Evolutionary conservation across 53 echinoderm and acorn worm genomes (phyloP).

Genomic region (Luidia sarsii): DNA sequence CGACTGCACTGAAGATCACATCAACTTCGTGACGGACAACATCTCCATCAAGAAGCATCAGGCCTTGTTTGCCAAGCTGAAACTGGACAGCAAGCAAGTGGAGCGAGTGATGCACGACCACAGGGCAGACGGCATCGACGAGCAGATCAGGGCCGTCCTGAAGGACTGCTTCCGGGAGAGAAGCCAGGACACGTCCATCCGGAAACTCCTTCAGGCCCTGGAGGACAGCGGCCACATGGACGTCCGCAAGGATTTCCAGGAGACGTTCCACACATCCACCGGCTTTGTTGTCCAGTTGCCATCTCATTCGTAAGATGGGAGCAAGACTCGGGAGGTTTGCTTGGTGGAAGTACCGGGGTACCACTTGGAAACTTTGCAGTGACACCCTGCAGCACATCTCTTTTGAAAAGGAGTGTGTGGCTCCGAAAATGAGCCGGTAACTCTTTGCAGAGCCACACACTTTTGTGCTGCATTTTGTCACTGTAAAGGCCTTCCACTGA

Average conservation of each 20-base stretch:
- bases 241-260: not conserved
- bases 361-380: not conserved
- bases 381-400: too few species aligned
- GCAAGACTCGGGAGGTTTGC: too few species aligned
- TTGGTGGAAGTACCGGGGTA: not conserved
- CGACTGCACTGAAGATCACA: not conserved
- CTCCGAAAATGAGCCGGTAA: too few species aligned
- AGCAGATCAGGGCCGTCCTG: not conserved
- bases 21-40: not conserved
- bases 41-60: not conserved
- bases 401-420: too few species aligned
- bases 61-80: constrained; percentile 3
- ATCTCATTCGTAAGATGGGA: not conserved
- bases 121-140: not conserved
- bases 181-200: not conserved
- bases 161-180: not conserved
- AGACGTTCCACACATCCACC: not conserved
- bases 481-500: too few species aligned
- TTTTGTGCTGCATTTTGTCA: too few species aligned
- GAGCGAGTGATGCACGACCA: not conserved
- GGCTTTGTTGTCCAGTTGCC: not conserved
- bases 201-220: not conserved
- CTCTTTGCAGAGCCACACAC: too few species aligned
- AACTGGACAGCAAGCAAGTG: not conserved
- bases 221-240: not conserved